Evolutionary conservation across 2,888 invertebrate species (phyloP).

Genomic region (Oscheius sp.): DNA sequence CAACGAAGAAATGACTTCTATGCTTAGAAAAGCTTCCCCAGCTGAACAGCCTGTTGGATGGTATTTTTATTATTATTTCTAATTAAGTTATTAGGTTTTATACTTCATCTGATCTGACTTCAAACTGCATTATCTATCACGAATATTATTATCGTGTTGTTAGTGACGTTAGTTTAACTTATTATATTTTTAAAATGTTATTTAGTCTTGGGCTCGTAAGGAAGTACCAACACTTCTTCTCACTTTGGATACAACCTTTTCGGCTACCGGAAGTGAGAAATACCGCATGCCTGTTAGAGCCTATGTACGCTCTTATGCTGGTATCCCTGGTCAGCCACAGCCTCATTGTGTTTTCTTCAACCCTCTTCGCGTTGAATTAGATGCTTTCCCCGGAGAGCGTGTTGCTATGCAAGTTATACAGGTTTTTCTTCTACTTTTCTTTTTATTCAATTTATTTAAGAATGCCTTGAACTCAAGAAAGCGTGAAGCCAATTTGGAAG

Average conservation of each 20-base stretch:
- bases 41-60: slow-evolving; percentile 95
- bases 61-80: slow-evolving; percentile 75
- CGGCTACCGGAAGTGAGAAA: slow-evolving; percentile 76
- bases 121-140: slow-evolving; percentile 72
- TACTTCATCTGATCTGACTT: slow-evolving; percentile 94
- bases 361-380: slow-evolving; percentile 87
- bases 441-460: slow-evolving; percentile 27
- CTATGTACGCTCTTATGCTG: slow-evolving; percentile 87
- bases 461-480: slow-evolving; percentile 71
- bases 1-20: slow-evolving; percentile 82
- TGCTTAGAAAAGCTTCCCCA: slow-evolving; percentile 90
- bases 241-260: slow-evolving; percentile 86
- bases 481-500: slow-evolving; percentile 75
- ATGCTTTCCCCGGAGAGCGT: slow-evolving; percentile 88
- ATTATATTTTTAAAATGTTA: not conserved
- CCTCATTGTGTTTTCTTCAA: slow-evolving; percentile 88
- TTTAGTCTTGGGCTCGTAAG: slow-evolving; percentile 43
- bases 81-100: slow-evolving; percentile 76
- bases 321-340: slow-evolving; percentile 90
- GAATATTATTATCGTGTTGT: slow-evolving; percentile 67
- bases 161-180: slow-evolving; percentile 39
- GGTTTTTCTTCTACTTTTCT: slow-evolving; percentile 24
- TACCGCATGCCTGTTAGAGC: slow-evolving; percentile 92
- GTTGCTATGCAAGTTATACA: slow-evolving; percentile 72
- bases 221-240: slow-evolving; percentile 77